Base-by-base conservation (phyloP, 2,888 invertebrate species). In the Sinopyrophorus schimmeli region DNA sequence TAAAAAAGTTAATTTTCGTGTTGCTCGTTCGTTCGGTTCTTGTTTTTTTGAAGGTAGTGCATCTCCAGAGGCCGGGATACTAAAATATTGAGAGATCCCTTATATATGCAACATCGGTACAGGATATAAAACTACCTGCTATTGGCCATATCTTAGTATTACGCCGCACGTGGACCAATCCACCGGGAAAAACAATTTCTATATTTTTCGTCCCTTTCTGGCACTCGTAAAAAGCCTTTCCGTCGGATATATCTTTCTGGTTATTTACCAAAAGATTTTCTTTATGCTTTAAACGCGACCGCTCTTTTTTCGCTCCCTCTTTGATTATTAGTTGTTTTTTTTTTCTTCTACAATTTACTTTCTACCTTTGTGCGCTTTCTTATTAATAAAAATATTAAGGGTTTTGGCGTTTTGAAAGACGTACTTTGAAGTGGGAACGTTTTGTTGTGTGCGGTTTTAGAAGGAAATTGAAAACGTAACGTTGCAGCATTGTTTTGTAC, bases 71-170 rank as follows among this genome's bases (percentile, higher is more conserved):
- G 51, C 51, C 52, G 54, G 54, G 62, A 66, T 69, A 72, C 72
- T 74, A 73, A 73, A 74, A 73, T 73, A 74, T 74, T 73, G 73
- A 74, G 69, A 69, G 64, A 65, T 60, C 64, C 64, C 47, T 73
- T 73, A 73, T 73, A 73, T 73, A 74, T 74, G 73, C 74, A 72
- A 71, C 73, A 73, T 71, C 72, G 71, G 73, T 74, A 72, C 67
- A 64, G 71, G 72, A 69, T 72, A 73, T 74, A 73, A 74, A 74
- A 74, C 73, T 70, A 68, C 68, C 69, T 67, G 68, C 70, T 72
- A 73, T 73, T 72, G 72, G 74, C 74, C 74, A 74, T 74, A 73
- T 74, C 73, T 73, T 73, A 73, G 70, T 71, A 72, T 73, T 74
- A 74, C 72, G 57, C 63, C 66, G 64, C 63, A 64, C 69, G 65